Evolutionary conservation across 2,888 invertebrate genomes (phyloP).

Genomic region (Rotaria macrura): DNA sequence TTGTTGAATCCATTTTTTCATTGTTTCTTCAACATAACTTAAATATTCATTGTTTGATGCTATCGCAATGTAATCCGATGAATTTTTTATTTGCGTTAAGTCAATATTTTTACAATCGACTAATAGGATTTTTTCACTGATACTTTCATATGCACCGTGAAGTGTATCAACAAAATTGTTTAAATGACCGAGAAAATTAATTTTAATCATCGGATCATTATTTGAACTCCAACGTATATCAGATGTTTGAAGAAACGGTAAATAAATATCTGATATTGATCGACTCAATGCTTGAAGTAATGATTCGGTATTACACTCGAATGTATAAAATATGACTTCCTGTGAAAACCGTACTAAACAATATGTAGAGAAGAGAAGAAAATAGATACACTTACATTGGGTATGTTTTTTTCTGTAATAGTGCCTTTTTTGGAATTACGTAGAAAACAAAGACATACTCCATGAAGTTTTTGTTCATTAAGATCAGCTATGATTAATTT

Average conservation of each 20-base stretch:
- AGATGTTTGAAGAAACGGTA: conserved; percentile 23
- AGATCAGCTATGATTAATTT: conserved; percentile 49
- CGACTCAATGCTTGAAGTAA: conserved; percentile 27
- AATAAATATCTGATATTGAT: conserved; percentile 23
- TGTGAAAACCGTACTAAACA: no score
- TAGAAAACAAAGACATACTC: conserved; percentile 45
- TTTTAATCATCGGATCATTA: conserved; percentile 27
- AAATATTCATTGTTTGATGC: conserved; percentile 47
- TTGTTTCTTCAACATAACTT: conserved; percentile 45
- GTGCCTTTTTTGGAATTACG: conserved; percentile 39
- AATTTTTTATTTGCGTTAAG: conserved; percentile 41
- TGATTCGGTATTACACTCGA: conserved; percentile 27
- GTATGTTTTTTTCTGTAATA: conserved; percentile 43
- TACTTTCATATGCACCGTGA: conserved; percentile 45
- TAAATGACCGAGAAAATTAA: conserved; percentile 22
- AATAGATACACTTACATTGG: background rate
- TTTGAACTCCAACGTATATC: conserved; percentile 13
- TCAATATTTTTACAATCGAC: conserved; percentile 46
- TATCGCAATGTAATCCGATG: conserved; percentile 44
- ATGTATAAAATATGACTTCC: conserved; percentile 26
- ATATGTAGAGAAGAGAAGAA: no score
- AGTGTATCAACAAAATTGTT: conserved; percentile 22
- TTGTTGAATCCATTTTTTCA: conserved; percentile 48
- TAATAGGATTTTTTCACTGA: conserved; percentile 47
- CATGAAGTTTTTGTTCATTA: conserved; percentile 42